A percentile compares a stretch with the other conserved stretches of the same genome.
Evolutionary conservation across 1,140 invertebrate genomes (phyloP).

Genomic region (Drosophila navojoa): DNA sequence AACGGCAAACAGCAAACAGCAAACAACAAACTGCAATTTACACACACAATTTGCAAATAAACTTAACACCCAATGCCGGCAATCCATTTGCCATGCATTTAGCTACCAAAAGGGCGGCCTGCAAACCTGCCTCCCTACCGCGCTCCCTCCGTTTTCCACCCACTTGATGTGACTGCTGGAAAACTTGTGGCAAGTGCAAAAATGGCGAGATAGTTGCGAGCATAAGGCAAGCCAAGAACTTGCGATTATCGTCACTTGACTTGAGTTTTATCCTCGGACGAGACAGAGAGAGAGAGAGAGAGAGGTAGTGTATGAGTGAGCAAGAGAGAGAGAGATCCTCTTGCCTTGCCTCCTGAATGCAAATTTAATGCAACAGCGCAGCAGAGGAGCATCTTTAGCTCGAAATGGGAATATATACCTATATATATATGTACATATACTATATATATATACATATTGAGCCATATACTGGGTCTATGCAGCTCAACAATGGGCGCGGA

Average conservation of each 20-base stretch:
- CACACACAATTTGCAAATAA: conserved; percentile 54
- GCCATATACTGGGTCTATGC: not conserved
- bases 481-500: conserved; percentile 24
- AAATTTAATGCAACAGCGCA: conserved; percentile 65
- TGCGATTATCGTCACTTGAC: conserved; percentile 75
- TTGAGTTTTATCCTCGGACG: conserved; percentile 41
- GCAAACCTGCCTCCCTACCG: not conserved
- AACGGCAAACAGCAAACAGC: conserved; percentile 46
- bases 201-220: not conserved
- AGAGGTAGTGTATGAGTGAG: too few species aligned
- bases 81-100: conserved; percentile 60
- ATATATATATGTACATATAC: not conserved
- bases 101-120: not conserved
- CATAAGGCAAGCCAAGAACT: conserved; percentile 37
- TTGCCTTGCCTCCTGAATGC: conserved; percentile 43
- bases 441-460: not conserved
- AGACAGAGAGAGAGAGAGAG: not conserved
- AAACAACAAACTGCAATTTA: conserved; percentile 58
- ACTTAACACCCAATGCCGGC: conserved; percentile 31
- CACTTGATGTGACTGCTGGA: not conserved
- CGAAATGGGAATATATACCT: not conserved
- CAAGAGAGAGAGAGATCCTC: too few species aligned
- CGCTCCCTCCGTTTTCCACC: too few species aligned
- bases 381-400: conserved; percentile 9
- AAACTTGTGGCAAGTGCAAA: not conserved